phyloP scores from a whole-genome alignment of 2,113 vertebrate genomes.

The Otocyon megalotis region DNA sequence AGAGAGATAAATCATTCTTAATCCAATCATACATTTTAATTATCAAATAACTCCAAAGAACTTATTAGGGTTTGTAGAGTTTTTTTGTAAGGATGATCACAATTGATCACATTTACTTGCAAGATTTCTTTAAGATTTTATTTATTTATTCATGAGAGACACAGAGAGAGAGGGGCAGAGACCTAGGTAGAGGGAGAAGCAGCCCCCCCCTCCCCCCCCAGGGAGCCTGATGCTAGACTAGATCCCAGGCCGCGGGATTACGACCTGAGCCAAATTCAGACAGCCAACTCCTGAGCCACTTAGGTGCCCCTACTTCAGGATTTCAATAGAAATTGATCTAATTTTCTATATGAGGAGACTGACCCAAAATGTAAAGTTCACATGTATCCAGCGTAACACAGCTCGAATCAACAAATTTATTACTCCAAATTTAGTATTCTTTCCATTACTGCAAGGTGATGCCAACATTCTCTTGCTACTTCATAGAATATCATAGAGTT shows the following conservation, averaged over 20 bases:
- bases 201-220: too few relatives aligned
- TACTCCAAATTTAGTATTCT: not conserved
- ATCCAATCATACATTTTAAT: not conserved
- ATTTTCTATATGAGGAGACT: not conserved
- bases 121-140: not conserved
- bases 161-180: too few relatives aligned
- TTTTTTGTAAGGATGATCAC: not conserved
- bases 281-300: too few relatives aligned
- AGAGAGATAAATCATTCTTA: not conserved
- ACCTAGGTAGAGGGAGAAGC: too few relatives aligned
- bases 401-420: not conserved
- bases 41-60: not conserved
- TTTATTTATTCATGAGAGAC: too few relatives aligned
- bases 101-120: not conserved
- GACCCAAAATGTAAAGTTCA: not conserved
- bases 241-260: too few relatives aligned
- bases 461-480: not conserved
- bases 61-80: not conserved
- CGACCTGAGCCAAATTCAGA: too few relatives aligned
- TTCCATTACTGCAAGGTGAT: not conserved
- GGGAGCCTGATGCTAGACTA: too few relatives aligned
- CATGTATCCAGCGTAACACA: not conserved
- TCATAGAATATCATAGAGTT: not conserved
- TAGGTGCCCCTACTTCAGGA: too few relatives aligned
- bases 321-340: not conserved